phyloP scores from a whole-genome alignment of 2,888 invertebrate species.

The Panzeria rudis region DNA sequence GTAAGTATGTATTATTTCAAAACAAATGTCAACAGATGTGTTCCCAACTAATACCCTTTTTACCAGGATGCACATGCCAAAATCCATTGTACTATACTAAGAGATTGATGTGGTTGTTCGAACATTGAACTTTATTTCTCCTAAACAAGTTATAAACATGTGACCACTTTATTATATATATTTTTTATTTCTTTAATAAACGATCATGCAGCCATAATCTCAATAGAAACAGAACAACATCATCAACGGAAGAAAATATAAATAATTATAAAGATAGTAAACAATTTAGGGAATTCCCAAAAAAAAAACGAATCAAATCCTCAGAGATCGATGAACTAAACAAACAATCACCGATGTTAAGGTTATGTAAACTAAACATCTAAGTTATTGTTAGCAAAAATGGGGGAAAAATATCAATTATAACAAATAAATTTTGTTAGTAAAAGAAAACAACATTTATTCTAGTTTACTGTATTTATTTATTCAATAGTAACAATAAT shows the following conservation, averaged over 20 bases:
- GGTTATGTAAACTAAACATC: slow-evolving; percentile 38
- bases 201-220: slow-evolving; percentile 37
- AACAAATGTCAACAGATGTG: not conserved
- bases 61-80: too few relatives aligned
- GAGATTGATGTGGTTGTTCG: not conserved
- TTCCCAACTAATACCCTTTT: not conserved
- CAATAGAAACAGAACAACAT: slow-evolving; percentile 40
- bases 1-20: too few relatives aligned
- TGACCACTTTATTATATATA: slow-evolving; percentile 65
- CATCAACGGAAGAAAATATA: slow-evolving; percentile 38
- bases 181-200: slow-evolving; percentile 59
- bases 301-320: slow-evolving; percentile 61
- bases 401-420: not conserved
- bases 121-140: slow-evolving; percentile 51
- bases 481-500: slow-evolving; percentile 39
- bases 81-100: too few relatives aligned
- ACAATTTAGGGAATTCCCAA: slow-evolving; percentile 79
- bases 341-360: slow-evolving; percentile 7
- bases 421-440: slow-evolving; percentile 31
- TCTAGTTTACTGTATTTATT: not conserved
- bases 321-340: slow-evolving; percentile 75
- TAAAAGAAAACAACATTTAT: slow-evolving; percentile 25
- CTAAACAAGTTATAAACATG: slow-evolving; percentile 48
- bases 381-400: not conserved
- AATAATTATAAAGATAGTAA: slow-evolving; percentile 46